Base-by-base conservation (phyloP, 2,113 vertebrate species). In the Nettapus auritus region DNA sequence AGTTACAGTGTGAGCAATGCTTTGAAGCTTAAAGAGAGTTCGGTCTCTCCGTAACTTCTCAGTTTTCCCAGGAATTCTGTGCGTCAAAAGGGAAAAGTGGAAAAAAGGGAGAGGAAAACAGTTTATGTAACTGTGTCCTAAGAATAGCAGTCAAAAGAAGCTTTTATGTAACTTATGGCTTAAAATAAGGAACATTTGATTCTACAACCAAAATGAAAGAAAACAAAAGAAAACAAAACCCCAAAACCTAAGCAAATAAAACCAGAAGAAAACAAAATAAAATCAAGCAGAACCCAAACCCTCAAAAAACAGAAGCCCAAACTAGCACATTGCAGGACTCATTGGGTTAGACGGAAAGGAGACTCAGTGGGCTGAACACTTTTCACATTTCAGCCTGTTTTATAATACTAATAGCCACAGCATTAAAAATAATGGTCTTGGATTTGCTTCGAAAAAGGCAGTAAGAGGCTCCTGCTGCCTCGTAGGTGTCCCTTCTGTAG, bases 91-190 rank as follows among this genome's bases (percentile, higher is more conserved):
- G 64, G 90, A 86, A 46, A 94, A 55, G 68, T 92, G 59, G 90
- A 89, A 81, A 89, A 80, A 67, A 86, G 75, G 78, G 87, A 82
- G 82, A 93, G 56, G 88, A 94, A 93, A 96, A 93, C 88, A 96
- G 62, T 95, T 97, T 96, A 93, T 82, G 66, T 93, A 95, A 96
- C 96, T 84, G 69, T 82, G 71, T 50, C 52, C 86, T 86, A 93
- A 96, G 73, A 69, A 95, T 17, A 92, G 88, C 70, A 93, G 73
- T 86, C 1, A 7, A 93, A 46, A 94, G 69, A 92, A 88, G 40
- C 31, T 94, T 94, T 90, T 92, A 93, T 28, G 67, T 90, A 91
- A 93, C 28, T 74, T 83, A 75, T 69, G 78, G 69, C 75, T 94
- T 86, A 76, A 92, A 92, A 93, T 42, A 69, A 71, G 56, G 53